Evolutionary conservation across 2,888 invertebrate genomes (phyloP).

Genomic region (Aelia acuminata): DNA sequence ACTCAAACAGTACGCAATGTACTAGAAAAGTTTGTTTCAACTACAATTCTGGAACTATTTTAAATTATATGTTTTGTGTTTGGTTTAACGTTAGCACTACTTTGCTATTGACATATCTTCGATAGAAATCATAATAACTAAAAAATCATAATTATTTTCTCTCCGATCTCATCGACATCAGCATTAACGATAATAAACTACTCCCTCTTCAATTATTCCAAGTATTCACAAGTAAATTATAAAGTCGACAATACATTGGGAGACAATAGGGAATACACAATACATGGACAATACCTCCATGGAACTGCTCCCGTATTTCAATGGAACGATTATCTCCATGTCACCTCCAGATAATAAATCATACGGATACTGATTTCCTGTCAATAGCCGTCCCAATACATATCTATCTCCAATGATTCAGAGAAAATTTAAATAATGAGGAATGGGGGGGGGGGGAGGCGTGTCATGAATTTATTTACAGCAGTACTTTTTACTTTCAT

Average conservation of each 20-base stretch:
- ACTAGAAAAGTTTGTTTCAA: no score
- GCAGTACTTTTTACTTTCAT: no score
- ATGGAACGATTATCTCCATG: not conserved
- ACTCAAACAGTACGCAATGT: no score
- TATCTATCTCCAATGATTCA: not conserved
- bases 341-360: slow-evolving; percentile 2
- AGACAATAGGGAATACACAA: not conserved
- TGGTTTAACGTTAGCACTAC: no score
- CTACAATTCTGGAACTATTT: no score
- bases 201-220: not conserved
- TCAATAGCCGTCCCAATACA: not conserved
- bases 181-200: not conserved
- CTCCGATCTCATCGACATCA: not conserved
- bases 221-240: not conserved
- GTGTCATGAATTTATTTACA: no score
- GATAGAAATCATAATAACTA: no score
- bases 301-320: not conserved
- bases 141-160: not conserved
- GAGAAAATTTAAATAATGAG: not conserved
- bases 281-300: not conserved
- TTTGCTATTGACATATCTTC: no score
- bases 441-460: not conserved
- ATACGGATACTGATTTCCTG: slow-evolving; percentile 11
- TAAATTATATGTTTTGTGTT: no score
- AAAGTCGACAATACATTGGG: not conserved